phyloP scores from a whole-genome alignment of 2,888 invertebrate species.

The Cephus pulcher region DNA sequence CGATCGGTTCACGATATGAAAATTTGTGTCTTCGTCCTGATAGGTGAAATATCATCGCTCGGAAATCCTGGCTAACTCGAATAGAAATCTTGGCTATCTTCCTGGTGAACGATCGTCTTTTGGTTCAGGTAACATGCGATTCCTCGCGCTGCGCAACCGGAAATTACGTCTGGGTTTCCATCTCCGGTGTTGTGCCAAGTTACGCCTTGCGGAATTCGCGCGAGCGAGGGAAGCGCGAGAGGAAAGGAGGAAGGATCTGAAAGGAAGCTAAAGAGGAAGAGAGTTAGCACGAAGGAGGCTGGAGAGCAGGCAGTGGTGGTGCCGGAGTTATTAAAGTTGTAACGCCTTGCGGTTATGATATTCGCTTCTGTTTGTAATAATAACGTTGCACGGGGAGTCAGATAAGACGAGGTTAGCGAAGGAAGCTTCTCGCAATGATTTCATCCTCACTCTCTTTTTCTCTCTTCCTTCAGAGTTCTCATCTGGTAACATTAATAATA shows the following conservation, averaged over 20 bases:
- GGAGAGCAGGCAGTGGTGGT: conserved; percentile 7
- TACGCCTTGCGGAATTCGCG: conserved; percentile 36
- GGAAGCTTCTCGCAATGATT: background rate
- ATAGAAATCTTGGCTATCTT: conserved; percentile 37
- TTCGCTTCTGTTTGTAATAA: conserved; percentile 37
- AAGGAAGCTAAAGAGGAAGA: conserved; percentile 11
- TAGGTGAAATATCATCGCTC: background rate
- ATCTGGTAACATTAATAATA: background rate
- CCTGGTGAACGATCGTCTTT: conserved; percentile 60
- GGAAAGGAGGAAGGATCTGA: conserved; percentile 15
- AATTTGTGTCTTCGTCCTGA: background rate
- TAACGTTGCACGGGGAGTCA: conserved; percentile 18
- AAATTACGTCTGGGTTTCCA: conserved; percentile 65
- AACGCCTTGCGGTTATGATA: conserved; percentile 31
- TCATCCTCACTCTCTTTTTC: background rate
- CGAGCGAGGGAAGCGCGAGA: conserved; percentile 23
- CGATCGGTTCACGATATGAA: background rate
- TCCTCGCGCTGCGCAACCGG: conserved; percentile 50
- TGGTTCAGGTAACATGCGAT: conserved; percentile 55
- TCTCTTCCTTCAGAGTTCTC: background rate
- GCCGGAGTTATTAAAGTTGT: conserved; percentile 55
- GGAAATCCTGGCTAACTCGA: conserved; percentile 25
- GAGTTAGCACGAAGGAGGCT: conserved; percentile 18
- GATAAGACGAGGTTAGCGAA: conserved; percentile 17
- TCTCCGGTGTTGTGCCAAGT: conserved; percentile 64